Conservation (phyloP, 2,113 vertebrate species). For the Grallaria varia region DNA sequence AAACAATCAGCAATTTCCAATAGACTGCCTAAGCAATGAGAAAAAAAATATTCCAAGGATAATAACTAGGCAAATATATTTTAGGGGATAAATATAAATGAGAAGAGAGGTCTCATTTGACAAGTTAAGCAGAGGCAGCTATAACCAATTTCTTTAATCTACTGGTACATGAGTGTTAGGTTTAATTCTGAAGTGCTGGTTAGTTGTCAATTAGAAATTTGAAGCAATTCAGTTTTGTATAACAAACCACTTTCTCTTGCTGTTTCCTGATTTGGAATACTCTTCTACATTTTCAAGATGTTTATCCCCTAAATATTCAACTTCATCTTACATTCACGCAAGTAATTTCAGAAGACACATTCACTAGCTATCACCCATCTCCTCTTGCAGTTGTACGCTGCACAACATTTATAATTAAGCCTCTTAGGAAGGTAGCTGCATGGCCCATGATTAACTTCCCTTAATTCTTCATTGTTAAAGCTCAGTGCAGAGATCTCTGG, state of each 20-base stretch:
- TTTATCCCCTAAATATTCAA: not conserved
- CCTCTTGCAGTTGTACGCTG: not conserved
- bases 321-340: not conserved
- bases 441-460: slow-evolving; percentile 24
- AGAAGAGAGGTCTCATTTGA: not conserved
- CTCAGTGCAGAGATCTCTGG: not conserved
- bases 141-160: not conserved
- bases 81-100: not conserved
- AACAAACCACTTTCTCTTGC: not conserved
- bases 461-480: slow-evolving; percentile 48
- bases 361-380: not conserved
- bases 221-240: not conserved
- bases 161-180: not conserved
- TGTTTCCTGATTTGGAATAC: not conserved
- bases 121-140: slow-evolving; percentile 8
- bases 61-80: slow-evolving; percentile 9
- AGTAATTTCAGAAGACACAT: slow-evolving; percentile 36
- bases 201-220: not conserved
- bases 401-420: slow-evolving; percentile 61
- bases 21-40: not conserved
- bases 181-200: slow-evolving; percentile 12
- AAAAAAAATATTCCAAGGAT: not conserved
- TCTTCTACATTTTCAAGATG: not conserved
- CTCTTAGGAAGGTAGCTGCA: slow-evolving; percentile 36
- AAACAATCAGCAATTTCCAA: slow-evolving; percentile 3